Base-by-base conservation (phyloP, 1,140 invertebrate genomes). In the Chironomus striatipennis region DNA sequence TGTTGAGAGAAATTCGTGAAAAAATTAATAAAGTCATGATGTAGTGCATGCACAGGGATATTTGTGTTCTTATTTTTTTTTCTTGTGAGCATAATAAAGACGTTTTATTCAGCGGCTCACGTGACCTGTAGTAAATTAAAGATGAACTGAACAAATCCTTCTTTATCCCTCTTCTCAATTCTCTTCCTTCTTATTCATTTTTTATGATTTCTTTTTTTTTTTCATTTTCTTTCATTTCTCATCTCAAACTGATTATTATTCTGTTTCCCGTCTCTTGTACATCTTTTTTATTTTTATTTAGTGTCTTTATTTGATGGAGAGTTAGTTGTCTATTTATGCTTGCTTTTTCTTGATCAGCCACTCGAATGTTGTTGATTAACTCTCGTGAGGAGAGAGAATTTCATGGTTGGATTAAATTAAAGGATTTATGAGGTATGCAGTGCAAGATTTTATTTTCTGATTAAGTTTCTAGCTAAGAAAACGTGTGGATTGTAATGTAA, bases 91-190 rank as follows among this genome's bases (percentile, higher is more conserved):
- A 70, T 70, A 70, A 70, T 70, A 70, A 70, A 70, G 65, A 70
- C 65, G 65, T 70, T 67, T 47, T 67, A 67, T n/a, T 70, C 65
- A 12, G 47, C n/a, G 65, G 65, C 65, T 70, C 65, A 70, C 65
- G 65, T 70, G 65, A 70, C 65, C 65, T 70, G 65, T 70, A 70
- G 65, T 70, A 70, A 70, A 70, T 70, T 70, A 70, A 70, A 70
- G 20, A 70, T 70, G 65, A 70, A 70, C 65, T 70, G 65, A 9
- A 70, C 18, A 70, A 70, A 70, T 70, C 65, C 65, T 21, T 70
- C 20, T 70, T 70, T 21, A 20, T 70, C 17, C 20, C 65, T 70
- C 10, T 12, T 57, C 47, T 57, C n/a, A n/a, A 57, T 5, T 57
- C 47, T 15, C 47, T 47, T 47, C 7, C 15, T 47, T 34, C 24